Evolutionary conservation across 1,140 invertebrate species (phyloP), one percentile per base, ranked within the genome.

Genomic region (Manduca sexta): DNA sequence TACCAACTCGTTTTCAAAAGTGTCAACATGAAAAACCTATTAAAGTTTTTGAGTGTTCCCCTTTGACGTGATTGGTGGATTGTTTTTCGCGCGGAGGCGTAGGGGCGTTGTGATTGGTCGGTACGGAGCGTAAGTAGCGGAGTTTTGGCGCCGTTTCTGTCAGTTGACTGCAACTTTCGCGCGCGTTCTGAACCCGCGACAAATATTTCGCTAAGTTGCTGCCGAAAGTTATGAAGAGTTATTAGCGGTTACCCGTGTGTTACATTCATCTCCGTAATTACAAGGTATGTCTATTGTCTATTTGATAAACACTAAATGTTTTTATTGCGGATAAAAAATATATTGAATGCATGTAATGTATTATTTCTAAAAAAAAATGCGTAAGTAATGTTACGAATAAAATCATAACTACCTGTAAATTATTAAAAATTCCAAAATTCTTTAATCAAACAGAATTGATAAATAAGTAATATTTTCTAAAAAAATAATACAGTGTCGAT

Each of bases 121-220:
- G 17, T 34, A 4, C 26, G 44, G 38, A 17, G 50, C 63, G 75
- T 84, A 84, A 84, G 76, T 78, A 81, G 58, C 46, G 52, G 46
- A 54, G 77, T 71, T 80, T 81, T 84, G 55, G 63, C 80, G 80
- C 68, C 77, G 52, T 78, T 75, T 74, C 53, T 69, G 64, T 67
- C 80, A 84, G 77, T 84, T 75, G 59, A 40, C 56, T 44, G 52
- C 31, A 59, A 61, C 44, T 74, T 79, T 78, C 66, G 60, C 69
- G 74, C 68, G 69, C 52, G 59, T 30, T 54, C 43, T 13, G 16
- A 13, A 11, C 30, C 13, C 11, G 15, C 30, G 38, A 41, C 15
- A 14, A 47, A 42, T 35, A 45, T 44, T 49, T 64, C 49, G 10
- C 51, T 59, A 45, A 57, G 50, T 53, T 61, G 45, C 52, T 45